Conservation (phyloP, 2,113 vertebrate species). For the Dendropsophus ebraccatus region DNA sequence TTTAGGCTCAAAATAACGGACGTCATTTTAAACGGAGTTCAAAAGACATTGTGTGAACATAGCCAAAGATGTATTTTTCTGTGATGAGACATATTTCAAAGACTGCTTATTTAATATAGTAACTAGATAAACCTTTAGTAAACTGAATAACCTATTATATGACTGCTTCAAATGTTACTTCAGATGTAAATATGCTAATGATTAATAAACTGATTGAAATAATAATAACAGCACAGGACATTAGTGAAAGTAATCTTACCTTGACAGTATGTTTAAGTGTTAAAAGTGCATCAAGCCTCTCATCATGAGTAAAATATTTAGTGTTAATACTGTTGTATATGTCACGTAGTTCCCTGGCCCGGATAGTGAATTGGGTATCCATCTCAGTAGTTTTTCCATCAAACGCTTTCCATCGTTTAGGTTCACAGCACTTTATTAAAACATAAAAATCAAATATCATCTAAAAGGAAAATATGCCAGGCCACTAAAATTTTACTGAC, state of each 20-base stretch:
- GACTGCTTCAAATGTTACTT: neutral
- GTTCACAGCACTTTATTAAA: conserved; percentile 78
- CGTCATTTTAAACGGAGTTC: too few relatives aligned
- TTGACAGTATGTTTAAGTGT: conserved; percentile 83
- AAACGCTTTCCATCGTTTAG: conserved; percentile 78
- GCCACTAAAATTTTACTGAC: neutral
- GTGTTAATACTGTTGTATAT: conserved; percentile 78
- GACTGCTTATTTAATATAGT: neutral
- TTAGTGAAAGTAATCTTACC: conserved; percentile 67
- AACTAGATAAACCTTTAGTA: neutral
- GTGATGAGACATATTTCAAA: too few relatives aligned
- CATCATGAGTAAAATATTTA: conserved; percentile 70
- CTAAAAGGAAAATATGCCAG: neutral
- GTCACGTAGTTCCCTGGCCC: conserved; percentile 81
- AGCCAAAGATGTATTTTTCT: too few relatives aligned
- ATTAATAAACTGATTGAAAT: neutral
- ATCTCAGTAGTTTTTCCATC: conserved; percentile 80
- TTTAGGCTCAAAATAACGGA: too few relatives aligned
- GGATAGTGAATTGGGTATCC: conserved; percentile 81
- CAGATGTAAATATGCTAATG: neutral
- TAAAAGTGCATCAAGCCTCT: conserved; percentile 77
- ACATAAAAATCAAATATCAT: neutral
- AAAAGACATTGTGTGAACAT: too few relatives aligned
- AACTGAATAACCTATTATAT: neutral
- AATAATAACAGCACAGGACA: neutral